Evolutionary conservation across 2,888 invertebrate genomes (phyloP), one percentile per base, ranked within the genome.

Genomic region (Eristalinus aeneus): DNA sequence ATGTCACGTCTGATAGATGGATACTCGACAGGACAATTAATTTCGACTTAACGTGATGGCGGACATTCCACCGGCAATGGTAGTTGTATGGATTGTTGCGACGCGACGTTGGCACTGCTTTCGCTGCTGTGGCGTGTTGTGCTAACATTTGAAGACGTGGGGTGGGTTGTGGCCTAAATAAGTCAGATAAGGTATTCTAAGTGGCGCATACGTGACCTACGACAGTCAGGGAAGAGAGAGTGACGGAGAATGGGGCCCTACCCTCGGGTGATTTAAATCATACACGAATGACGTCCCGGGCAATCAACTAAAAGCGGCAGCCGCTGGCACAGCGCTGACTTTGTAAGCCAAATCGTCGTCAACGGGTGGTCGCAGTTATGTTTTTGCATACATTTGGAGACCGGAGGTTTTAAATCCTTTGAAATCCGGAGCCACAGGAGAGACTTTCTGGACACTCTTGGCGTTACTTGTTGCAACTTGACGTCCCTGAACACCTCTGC

Each of bases 161-260:
- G 46, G 46, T 46, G 46, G 46, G 46, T 46, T 46, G 68, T 63
- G 46, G n/a, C 63, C 54, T 54, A 67, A 53, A 54, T 20, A 20
- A 27, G 20, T 5, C 22, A n/a, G 39, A 64, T 64, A n/a, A 64
- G 39, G 27, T 64, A 64, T 64, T 27, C 64, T 61, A 68, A 68
- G 16, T 27, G 34, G 53, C 60, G 54, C 64, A 65, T 46, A 65
- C 46, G 64, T 65, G 63, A 63, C 63, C 36, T 63, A 46, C 46
- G 16, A n/a, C 46, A 46, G 46, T 46, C 46, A 46, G 16, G 16
- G 16, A 8, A 16, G 8, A n/a, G n/a, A n/a, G n/a, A n/a, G 16
- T 16, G 16, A n/a, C n/a, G 5, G 4, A 12, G 12, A 3, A 32
- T 12, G n/a, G 46, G 46, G 46, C 8, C 16, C 16, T 16, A 16